These are phyloP conservation scores for Homarus americanus DNA, from an alignment of 1,140 invertebrate species.

Conservation along the genomic window DNA sequence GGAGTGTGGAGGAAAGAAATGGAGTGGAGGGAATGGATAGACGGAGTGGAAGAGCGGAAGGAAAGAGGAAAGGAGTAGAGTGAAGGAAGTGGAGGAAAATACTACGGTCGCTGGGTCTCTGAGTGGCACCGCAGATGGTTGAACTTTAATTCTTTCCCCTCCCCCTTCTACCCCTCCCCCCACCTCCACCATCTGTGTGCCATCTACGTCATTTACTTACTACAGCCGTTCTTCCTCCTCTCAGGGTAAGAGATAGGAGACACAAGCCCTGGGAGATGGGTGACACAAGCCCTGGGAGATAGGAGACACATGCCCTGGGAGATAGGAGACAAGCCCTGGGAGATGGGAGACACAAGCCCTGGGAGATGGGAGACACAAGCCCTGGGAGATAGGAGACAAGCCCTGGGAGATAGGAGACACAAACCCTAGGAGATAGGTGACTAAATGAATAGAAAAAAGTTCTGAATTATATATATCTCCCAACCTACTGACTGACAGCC, in stretches of 20 bases:
- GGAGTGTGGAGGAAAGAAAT: background rate
- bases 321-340: background rate
- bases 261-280: no score
- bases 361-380: no score
- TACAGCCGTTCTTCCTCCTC: background rate
- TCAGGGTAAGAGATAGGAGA: no score
- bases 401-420: no score
- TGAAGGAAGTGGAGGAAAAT: background rate
- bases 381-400: no score
- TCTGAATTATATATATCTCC: slow-evolving; percentile 8
- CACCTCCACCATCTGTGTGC: background rate
- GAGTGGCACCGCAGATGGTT: slow-evolving; percentile 22
- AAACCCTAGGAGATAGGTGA: no score
- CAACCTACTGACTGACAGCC: no score
- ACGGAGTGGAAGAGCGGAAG: background rate
- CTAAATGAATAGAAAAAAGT: slow-evolving; percentile 2
- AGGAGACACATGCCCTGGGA: no score
- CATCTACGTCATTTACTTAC: slow-evolving; percentile 36
- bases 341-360: no score
- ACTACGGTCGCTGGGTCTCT: background rate
- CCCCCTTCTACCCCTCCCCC: background rate
- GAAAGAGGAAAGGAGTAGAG: background rate
- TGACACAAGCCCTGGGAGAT: no score
- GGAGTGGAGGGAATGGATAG: background rate
- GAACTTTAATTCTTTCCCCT: slow-evolving; percentile 10